A percentile compares a stretch with the other conserved stretches of the same genome.
phyloP scores from a whole-genome alignment of 2,888 invertebrate genomes.

The Dorcus parallelipipedus region DNA sequence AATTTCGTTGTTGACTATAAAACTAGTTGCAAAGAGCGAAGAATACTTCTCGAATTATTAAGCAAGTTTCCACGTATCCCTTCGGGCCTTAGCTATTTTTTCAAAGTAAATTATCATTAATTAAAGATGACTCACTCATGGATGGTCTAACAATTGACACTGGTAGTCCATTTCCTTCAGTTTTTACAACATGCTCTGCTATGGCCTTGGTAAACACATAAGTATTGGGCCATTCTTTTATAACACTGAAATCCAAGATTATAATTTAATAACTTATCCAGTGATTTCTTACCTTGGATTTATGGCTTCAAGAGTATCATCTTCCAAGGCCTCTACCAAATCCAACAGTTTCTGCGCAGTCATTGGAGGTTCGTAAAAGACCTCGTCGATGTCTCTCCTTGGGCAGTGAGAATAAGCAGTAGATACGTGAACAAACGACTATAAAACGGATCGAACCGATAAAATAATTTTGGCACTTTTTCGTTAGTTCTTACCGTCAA shows the following conservation, averaged over 20 bases:
- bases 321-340: conserved; percentile 48
- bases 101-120: too few relatives aligned
- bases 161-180: conserved; percentile 57
- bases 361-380: conserved; percentile 51
- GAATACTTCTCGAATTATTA: too few relatives aligned
- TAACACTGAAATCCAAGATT: conserved; percentile 45
- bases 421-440: conserved; percentile 58
- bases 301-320: conserved; percentile 38
- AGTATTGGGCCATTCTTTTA: conserved; percentile 64
- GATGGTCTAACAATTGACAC: conserved; percentile 68
- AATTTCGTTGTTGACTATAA: too few relatives aligned
- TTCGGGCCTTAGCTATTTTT: too few relatives aligned
- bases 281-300: conserved; percentile 38
- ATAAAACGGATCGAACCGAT: neutral
- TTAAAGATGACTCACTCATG: conserved; percentile 46
- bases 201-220: conserved; percentile 72
- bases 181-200: conserved; percentile 61
- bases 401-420: conserved; percentile 66
- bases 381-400: conserved; percentile 53
- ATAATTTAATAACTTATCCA: too few relatives aligned
- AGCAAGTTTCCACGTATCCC: too few relatives aligned
- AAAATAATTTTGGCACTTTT: too few relatives aligned
- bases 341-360: conserved; percentile 44
- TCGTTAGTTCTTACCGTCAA: conserved; percentile 53
- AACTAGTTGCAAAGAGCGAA: too few relatives aligned